phyloP scores from a whole-genome alignment of 2,888 invertebrate species.

The Caenorhabditis sinica region DNA sequence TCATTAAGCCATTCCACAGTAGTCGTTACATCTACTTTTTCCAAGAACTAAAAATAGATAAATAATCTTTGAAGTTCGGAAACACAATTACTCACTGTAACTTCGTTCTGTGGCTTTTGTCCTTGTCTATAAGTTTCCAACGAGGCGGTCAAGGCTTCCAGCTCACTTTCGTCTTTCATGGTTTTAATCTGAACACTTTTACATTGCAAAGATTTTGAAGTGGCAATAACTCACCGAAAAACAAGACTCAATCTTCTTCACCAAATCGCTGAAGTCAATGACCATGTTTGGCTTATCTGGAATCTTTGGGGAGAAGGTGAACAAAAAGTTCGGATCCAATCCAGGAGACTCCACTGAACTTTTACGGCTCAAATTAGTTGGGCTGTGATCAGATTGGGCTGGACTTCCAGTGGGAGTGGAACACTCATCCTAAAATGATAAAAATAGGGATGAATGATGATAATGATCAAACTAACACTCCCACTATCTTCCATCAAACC shows the following conservation, averaged over 20 bases:
- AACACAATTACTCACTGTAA: conserved; percentile 6
- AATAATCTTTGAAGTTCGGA: background rate
- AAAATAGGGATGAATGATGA: background rate
- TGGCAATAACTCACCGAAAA: conserved; percentile 29
- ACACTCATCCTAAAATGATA: conserved; percentile 31
- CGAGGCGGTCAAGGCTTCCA: conserved; percentile 31
- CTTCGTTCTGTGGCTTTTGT: conserved; percentile 33
- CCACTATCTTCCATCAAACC: conserved; percentile 52
- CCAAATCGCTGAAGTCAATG: conserved; percentile 49
- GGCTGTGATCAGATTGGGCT: conserved; percentile 44
- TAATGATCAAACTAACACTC: conserved; percentile 35
- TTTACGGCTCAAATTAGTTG: conserved; percentile 22
- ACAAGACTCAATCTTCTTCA: conserved; percentile 28
- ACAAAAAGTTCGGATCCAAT: conserved; percentile 43
- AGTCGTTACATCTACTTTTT: conserved; percentile 39
- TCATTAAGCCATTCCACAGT: conserved; percentile 52
- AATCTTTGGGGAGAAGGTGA: conserved; percentile 50
- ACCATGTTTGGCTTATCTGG: conserved; percentile 36
- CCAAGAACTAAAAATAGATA: conserved; percentile 30
- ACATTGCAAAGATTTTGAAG: background rate
- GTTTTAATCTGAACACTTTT: conserved; percentile 32
- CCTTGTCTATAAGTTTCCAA: conserved; percentile 28
- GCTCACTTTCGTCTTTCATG: conserved; percentile 26
- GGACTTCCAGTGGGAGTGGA: conserved; percentile 53
- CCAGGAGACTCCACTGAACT: conserved; percentile 43